A percentile compares a stretch with the other conserved stretches of the same genome.
These are phyloP conservation scores for Drosophila kambysellisi DNA, from an alignment of 2,888 invertebrate genomes.

Conservation along the genomic window DNA sequence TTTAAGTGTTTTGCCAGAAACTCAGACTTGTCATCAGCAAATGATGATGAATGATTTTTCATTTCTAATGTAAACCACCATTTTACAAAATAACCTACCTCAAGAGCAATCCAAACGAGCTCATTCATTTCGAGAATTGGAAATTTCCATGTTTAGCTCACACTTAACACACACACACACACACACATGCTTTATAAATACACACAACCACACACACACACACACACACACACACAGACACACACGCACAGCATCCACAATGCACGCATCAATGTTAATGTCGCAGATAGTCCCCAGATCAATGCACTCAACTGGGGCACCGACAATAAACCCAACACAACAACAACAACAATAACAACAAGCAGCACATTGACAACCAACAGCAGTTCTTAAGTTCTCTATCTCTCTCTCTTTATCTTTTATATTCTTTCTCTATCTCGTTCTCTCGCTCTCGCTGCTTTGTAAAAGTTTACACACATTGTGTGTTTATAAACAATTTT, in stretches of 20 bases:
- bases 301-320: slow-evolving; percentile 51
- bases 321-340: slow-evolving; percentile 9
- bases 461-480: slow-evolving; percentile 25
- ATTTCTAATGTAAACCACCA: slow-evolving; percentile 1
- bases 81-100: slow-evolving; percentile 38
- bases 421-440: background rate
- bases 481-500: slow-evolving; percentile 67
- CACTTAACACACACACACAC: background rate
- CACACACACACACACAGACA: background rate
- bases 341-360: slow-evolving; percentile 1
- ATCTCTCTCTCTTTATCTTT: slow-evolving; percentile 6
- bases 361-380: background rate
- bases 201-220: too few relatives aligned
- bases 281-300: slow-evolving; percentile 59
- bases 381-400: slow-evolving; percentile 14
- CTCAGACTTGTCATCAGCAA: background rate
- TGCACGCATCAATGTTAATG: slow-evolving; percentile 57
- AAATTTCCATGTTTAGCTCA: slow-evolving; percentile 52
- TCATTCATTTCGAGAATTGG: slow-evolving; percentile 18
- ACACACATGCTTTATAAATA: background rate
- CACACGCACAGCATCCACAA: slow-evolving; percentile 12
- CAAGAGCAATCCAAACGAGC: slow-evolving; percentile 12
- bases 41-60: background rate
- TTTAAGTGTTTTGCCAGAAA: background rate
- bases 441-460: slow-evolving; percentile 8